phyloP scores from a whole-genome alignment of 1,140 invertebrate genomes.

The Trachelipus rathkii region DNA sequence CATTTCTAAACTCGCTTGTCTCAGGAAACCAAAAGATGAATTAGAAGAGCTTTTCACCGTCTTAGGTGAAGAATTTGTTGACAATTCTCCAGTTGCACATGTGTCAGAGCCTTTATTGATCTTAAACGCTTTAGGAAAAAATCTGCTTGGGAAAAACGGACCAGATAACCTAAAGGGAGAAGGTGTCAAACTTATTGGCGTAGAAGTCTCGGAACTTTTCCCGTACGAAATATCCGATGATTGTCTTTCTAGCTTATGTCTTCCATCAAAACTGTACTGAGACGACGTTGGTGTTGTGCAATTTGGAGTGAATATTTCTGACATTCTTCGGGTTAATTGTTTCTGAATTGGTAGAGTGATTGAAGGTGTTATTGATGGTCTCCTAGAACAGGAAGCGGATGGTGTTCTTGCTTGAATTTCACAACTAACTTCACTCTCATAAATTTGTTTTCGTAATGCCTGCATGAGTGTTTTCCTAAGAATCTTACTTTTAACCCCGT shows the following conservation, averaged over 20 bases:
- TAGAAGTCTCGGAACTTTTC: conserved; percentile 7
- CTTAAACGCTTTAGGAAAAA: background rate
- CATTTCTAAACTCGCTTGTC: background rate
- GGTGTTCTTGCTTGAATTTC: conserved; percentile 63
- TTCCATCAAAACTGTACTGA: conserved; percentile 23
- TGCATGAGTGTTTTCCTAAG: conserved; percentile 66
- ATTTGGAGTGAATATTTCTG: conserved; percentile 38
- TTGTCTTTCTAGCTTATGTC: conserved; percentile 27
- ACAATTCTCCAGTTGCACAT: background rate
- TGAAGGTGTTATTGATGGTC: conserved; percentile 63
- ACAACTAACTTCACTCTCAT: conserved; percentile 69
- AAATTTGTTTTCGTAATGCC: conserved; percentile 71
- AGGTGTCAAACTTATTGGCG: background rate
- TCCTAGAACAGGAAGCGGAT: conserved; percentile 65
- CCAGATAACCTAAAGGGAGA: background rate
- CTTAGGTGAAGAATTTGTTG: background rate
- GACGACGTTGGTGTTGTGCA: conserved; percentile 19
- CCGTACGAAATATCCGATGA: conserved; percentile 30
- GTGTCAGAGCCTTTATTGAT: background rate
- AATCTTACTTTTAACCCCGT: conserved; percentile 68
- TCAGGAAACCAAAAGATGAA: background rate
- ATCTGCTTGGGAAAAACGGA: background rate
- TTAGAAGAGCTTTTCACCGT: background rate
- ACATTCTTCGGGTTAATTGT: conserved; percentile 40
- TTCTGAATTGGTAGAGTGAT: conserved; percentile 35